Percentiles rank a stretch among this genome's conserved stretches.
phyloP scores from a whole-genome alignment of 35 echinoderm and acorn worm genomes.

The Ophiothrix spiculata region DNA sequence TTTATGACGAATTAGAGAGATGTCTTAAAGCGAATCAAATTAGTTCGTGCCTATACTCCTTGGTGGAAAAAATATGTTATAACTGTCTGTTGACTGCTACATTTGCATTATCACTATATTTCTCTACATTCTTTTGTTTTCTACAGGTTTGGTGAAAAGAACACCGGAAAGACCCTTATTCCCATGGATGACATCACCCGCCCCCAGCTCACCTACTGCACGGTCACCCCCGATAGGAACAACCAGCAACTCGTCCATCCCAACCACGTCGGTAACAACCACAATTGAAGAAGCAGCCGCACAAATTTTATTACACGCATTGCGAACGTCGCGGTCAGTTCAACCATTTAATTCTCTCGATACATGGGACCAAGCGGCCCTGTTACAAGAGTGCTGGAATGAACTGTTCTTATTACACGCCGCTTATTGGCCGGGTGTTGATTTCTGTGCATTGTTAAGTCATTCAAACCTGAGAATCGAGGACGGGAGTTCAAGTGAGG shows the following conservation, averaged over 20 bases:
- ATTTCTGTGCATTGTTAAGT: conserved; percentile 82
- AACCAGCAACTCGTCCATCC: neutral
- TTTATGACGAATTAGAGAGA: no score
- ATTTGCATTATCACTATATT: neutral
- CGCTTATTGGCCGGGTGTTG: conserved; percentile 86
- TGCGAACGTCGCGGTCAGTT: conserved; percentile 68
- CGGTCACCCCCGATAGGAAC: conserved; percentile 11
- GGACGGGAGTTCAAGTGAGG: conserved; percentile 1
- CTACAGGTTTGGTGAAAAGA: conserved; percentile 42
- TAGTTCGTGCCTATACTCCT: no score
- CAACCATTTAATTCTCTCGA: conserved; percentile 80
- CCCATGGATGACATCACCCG: neutral
- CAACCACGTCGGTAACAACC: conserved; percentile 11
- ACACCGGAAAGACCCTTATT: neutral
- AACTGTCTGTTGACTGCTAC: no score
- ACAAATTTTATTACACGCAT: conserved; percentile 62
- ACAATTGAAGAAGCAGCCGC: conserved; percentile 85
- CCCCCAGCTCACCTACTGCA: neutral
- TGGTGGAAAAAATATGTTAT: no score
- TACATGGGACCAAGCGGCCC: conserved; percentile 54
- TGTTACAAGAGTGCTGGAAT: conserved; percentile 86
- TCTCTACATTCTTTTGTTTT: neutral
- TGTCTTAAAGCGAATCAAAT: no score
- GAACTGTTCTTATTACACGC: conserved; percentile 91
- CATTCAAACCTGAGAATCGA: conserved; percentile 77